phyloP scores from a whole-genome alignment of 2,113 vertebrate species.

The Notothenia coriiceps region DNA sequence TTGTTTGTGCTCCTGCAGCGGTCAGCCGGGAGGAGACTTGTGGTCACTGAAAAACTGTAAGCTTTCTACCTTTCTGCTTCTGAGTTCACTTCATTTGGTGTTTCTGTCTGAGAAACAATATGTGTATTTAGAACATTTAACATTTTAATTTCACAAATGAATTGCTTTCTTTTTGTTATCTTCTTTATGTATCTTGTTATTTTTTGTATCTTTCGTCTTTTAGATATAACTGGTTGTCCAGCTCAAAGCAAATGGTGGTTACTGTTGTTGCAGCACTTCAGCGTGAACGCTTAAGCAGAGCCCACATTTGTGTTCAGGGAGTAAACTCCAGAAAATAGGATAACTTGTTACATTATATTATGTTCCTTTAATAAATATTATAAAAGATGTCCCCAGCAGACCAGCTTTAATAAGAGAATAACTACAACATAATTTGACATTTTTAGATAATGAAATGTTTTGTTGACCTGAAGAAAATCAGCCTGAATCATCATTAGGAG shows the following conservation, averaged over 20 bases:
- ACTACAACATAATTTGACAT: neutral
- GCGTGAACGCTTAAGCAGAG: neutral
- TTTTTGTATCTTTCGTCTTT: no score
- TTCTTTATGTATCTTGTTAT: no score
- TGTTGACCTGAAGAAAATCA: no score
- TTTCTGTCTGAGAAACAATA: neutral
- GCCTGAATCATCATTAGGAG: neutral
- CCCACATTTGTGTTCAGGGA: no score
- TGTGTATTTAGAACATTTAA: no score
- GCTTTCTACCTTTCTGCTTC: neutral
- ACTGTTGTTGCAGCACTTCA: neutral
- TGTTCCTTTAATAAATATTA: neutral
- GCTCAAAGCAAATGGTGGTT: no score
- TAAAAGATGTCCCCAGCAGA: neutral
- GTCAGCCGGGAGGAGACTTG: neutral
- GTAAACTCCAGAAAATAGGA: no score
- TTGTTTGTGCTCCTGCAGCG: constrained; percentile 35
- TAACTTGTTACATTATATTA: neutral
- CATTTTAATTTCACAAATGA: no score
- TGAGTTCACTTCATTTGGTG: neutral
- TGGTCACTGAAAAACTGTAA: constrained; percentile 67
- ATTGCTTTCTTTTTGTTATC: neutral
- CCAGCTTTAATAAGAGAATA: neutral
- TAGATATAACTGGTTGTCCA: no score
- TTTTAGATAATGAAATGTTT: neutral